Evolutionary conservation across 2,888 invertebrate genomes (phyloP).

Genomic region (Oscheius sp.): DNA sequence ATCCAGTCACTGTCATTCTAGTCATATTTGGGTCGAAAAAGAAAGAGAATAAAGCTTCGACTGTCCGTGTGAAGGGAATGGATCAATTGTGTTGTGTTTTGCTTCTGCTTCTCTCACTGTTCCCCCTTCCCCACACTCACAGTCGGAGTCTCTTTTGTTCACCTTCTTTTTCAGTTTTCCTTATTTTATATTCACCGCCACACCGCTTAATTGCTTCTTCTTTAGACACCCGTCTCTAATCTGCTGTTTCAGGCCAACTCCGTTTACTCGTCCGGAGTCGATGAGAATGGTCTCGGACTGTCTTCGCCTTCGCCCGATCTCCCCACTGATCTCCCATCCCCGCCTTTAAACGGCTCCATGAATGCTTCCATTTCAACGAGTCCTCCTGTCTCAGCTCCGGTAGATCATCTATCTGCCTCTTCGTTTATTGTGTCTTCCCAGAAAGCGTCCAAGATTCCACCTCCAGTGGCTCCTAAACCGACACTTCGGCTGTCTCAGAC

Average conservation of each 20-base stretch:
- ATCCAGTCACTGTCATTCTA: constrained; percentile 17
- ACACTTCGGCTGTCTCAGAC: constrained; percentile 37
- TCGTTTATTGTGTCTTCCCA: constrained; percentile 75
- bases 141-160: not conserved
- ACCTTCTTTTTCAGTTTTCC: not conserved
- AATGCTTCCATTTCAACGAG: not conserved
- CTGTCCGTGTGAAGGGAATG: constrained; percentile 24
- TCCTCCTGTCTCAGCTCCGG: constrained; percentile 22
- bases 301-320: constrained; percentile 38
- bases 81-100: constrained; percentile 27
- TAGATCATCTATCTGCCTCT: not conserved
- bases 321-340: not conserved
- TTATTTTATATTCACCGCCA: not conserved
- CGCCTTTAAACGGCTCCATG: constrained; percentile 6
- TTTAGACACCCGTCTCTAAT: not conserved
- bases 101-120: constrained; percentile 31
- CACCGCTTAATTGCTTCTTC: constrained; percentile 11
- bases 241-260: constrained; percentile 29
- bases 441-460: constrained; percentile 65
- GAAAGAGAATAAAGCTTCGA: constrained; percentile 28
- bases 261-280: constrained; percentile 31
- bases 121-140: constrained; percentile 13
- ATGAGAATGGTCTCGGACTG: constrained; percentile 27
- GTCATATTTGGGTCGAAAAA: constrained; percentile 17
- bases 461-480: constrained; percentile 74